Evolutionary conservation across 2,113 vertebrate species (phyloP).

Genomic region (Dromaius novaehollandiae): DNA sequence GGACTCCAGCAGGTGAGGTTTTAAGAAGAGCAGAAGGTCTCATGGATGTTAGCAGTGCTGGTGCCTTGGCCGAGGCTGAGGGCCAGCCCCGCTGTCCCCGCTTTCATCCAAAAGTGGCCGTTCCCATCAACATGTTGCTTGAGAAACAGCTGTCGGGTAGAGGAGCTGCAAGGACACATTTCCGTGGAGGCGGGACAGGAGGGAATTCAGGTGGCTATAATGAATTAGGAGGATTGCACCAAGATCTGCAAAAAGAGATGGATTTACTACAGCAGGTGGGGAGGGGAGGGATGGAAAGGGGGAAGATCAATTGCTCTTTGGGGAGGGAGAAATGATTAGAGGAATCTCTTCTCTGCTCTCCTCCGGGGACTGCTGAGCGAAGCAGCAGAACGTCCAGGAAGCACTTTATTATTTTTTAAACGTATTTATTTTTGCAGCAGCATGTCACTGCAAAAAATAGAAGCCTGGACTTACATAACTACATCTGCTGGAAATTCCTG

Average conservation of each 20-base stretch:
- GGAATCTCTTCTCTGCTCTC: not conserved
- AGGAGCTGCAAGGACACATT: not conserved
- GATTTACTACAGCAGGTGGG: not conserved
- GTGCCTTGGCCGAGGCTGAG: no score
- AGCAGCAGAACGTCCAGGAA: not conserved
- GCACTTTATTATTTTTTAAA: not conserved
- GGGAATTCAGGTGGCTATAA: not conserved
- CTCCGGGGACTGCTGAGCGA: not conserved
- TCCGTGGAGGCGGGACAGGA: not conserved
- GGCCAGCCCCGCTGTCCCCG: no score
- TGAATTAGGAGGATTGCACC: not conserved
- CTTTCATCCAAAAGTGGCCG: no score
- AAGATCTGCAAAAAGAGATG: not conserved
- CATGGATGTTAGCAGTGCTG: no score
- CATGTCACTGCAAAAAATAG: not conserved
- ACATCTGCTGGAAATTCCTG: fast-evolving
- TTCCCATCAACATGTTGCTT: not conserved
- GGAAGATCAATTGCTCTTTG: not conserved
- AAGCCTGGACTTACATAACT: not conserved
- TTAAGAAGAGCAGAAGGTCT: not conserved
- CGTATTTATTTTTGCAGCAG: not conserved
- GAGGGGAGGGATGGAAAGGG: not conserved
- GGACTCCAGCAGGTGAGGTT: not conserved
- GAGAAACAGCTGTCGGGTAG: not conserved
- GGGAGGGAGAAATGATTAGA: no score